Percentiles rank a stretch among this genome's conserved stretches.
Conservation (phyloP, 2,113 vertebrate species). For the Hemiprocne comata region DNA sequence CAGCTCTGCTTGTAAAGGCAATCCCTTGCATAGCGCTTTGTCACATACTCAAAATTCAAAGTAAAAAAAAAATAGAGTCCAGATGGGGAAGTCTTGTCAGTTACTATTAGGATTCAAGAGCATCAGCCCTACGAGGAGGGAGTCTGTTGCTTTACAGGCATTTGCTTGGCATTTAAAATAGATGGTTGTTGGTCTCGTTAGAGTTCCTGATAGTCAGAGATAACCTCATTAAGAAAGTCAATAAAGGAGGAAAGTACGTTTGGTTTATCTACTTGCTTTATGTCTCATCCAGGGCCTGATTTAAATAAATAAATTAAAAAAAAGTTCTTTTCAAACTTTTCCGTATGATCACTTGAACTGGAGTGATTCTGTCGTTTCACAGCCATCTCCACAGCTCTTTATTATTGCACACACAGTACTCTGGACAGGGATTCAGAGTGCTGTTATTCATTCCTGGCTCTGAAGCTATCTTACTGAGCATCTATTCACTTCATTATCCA, state of each 20-base stretch:
- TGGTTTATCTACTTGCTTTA: conserved; percentile 25
- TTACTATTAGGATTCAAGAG: not conserved
- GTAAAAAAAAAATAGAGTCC: not conserved
- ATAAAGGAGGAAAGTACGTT: conserved; percentile 27
- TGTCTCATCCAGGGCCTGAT: not conserved
- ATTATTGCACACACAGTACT: not conserved
- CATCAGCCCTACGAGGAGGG: not conserved
- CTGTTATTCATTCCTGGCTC: not conserved
- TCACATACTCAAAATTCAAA: conserved; percentile 8
- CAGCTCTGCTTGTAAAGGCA: conserved; percentile 8
- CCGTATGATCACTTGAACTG: not conserved
- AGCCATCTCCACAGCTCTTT: not conserved
- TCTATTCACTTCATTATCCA: not conserved
- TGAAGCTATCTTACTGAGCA: not conserved
- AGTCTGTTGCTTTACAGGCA: not conserved
- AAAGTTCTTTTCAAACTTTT: conserved; percentile 2
- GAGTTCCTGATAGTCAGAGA: conserved; percentile 42
- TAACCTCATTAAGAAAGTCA: conserved; percentile 32
- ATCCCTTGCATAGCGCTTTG: not conserved
- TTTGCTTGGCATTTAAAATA: conserved; percentile 47
- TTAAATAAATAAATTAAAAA: not conserved
- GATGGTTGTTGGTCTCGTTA: not conserved
- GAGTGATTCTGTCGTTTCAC: not conserved
- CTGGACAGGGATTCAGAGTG: not conserved
- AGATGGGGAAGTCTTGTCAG: conserved; percentile 1